Evolutionary conservation across 2,113 vertebrate species (phyloP), one percentile per base, ranked within the genome.

Genomic region (Galeopterus variegatus): DNA sequence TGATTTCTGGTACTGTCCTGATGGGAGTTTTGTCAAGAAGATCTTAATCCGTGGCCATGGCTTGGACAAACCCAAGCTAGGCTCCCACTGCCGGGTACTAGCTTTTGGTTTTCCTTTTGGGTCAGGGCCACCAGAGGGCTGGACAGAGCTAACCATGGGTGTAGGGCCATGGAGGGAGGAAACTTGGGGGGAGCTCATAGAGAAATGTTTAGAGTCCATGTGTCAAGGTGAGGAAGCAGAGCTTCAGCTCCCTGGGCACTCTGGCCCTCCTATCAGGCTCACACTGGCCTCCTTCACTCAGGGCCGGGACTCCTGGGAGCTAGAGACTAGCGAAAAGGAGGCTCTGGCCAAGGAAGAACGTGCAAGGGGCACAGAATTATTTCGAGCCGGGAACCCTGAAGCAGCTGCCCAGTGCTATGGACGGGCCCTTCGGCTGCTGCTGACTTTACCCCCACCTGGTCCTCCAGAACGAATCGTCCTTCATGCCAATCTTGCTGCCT

Each of bases 121-220:
- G 96, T 73, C 98, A 85, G 97, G 95, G 65, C 97, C 97, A 50
- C 97, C 98, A 62, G 98, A 98, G 50, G 98, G 90, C 24, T 95
- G 96, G 96, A 84, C 98, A 98, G 60, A 97, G 98, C 80, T 99
- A 98, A 95, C 97, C 96, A 19, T 99, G 99, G 99, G 98, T 1
- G 14, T 90, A 54, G 97, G 96, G 19, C 41, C 62, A 0, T 97
- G 98, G 98, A 96, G 97, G 80, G 96, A 99, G 4, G 95, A 84
- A 1, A 56, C 56, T 0, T 98, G 96, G 95, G 99, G 99, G 17
- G 99, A 99, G 15, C 60, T 99, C 41, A 96, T 98, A 72, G 99
- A 99, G 86, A 97, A 98, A 6, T 99, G 99, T 88, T 88, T 99
- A 94, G 99, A 99, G 83, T 98, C 98, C 23, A 99, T 99, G 99